These are phyloP conservation scores for Tortrix viridana DNA, from an alignment of 2,888 invertebrate genomes.

Conservation along the genomic window DNA sequence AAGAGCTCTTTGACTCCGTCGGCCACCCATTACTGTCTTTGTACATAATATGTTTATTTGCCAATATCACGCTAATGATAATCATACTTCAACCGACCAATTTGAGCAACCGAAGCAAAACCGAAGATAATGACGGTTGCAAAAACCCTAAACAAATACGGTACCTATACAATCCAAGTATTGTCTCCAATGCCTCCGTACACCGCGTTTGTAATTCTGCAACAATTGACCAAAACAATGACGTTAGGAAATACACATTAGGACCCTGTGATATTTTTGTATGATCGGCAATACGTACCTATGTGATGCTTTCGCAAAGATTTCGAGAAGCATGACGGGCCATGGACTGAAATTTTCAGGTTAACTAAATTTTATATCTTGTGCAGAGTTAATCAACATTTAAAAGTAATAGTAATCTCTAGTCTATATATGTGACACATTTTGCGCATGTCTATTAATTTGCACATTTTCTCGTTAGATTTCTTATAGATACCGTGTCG, in stretches of 20 bases:
- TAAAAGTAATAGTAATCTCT: too few species aligned
- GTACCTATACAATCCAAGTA: constrained; percentile 3
- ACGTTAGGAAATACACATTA: constrained; percentile 21
- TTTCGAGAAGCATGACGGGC: too few species aligned
- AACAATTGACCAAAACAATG: constrained; percentile 16
- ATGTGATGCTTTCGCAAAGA: too few species aligned
- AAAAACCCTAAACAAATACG: constrained; percentile 16
- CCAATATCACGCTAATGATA: too few species aligned
- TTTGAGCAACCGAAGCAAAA: constrained; percentile 21
- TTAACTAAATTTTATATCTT: too few species aligned
- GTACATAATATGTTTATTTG: too few species aligned
- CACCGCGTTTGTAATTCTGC: background rate
- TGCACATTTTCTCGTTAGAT: background rate
- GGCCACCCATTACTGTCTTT: too few species aligned
- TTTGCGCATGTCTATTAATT: too few species aligned
- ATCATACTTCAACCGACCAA: constrained; percentile 11
- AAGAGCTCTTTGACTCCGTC: too few species aligned
- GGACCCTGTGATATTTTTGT: constrained; percentile 1
- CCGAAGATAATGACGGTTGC: constrained; percentile 22
- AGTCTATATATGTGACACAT: too few species aligned
- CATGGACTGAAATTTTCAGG: too few species aligned
- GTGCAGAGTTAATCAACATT: too few species aligned
- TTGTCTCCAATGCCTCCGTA: background rate
- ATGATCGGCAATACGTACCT: background rate
- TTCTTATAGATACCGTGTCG: constrained; percentile 4